Conservation (phyloP, 2,113 vertebrate species). For the Eulemur macaco region DNA sequence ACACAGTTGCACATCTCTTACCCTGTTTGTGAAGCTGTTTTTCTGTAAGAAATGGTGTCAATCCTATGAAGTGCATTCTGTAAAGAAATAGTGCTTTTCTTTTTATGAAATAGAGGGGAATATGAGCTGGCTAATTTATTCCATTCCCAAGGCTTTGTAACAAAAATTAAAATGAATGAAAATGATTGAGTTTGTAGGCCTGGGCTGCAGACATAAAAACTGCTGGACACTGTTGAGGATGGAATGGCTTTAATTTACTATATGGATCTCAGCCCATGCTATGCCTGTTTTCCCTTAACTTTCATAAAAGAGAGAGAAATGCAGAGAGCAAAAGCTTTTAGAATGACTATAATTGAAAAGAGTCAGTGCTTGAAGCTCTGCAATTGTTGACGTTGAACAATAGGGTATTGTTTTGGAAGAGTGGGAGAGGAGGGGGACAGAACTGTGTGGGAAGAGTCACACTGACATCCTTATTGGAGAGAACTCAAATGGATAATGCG, state of each 20-base stretch:
- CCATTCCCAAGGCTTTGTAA: constrained; percentile 20
- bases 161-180: constrained; percentile 66
- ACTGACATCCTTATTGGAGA: background rate
- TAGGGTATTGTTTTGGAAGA: constrained; percentile 52
- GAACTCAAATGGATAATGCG: background rate
- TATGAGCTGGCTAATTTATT: constrained; percentile 48
- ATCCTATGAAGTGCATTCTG: background rate
- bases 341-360: constrained; percentile 40
- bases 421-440: background rate
- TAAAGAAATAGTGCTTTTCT: constrained; percentile 44
- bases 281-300: constrained; percentile 56
- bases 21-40: background rate
- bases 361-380: constrained; percentile 30
- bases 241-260: constrained; percentile 67
- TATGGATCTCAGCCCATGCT: background rate
- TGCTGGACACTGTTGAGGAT: constrained; percentile 44
- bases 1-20: background rate
- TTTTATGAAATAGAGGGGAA: constrained; percentile 56
- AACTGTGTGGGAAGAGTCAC: background rate
- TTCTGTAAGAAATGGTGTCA: constrained; percentile 46
- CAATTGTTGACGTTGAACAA: constrained; percentile 53
- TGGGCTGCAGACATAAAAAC: constrained; percentile 60
- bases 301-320: constrained; percentile 66
- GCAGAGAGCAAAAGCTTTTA: constrained; percentile 47
- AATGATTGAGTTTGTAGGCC: constrained; percentile 36